Conservation (phyloP, 2,797 vertebrate species). For the Emydoidea blandingii region DNA sequence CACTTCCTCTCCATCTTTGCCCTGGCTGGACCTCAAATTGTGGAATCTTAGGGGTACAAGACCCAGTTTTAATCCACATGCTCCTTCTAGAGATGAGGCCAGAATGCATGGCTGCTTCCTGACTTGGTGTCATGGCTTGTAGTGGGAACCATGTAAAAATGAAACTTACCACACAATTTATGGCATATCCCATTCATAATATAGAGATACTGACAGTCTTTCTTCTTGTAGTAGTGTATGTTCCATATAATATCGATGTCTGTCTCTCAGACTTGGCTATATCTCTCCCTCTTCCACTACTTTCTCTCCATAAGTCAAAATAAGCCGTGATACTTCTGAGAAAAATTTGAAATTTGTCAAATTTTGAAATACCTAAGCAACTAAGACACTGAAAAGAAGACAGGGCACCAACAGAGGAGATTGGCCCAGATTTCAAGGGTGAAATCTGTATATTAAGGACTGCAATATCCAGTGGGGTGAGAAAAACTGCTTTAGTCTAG, state of each 20-base stretch:
- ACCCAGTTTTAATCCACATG: no score
- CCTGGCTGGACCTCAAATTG: neutral
- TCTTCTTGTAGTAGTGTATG: neutral
- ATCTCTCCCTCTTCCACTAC: neutral
- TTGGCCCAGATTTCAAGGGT: no score
- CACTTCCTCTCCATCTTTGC: neutral
- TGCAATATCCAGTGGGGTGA: no score
- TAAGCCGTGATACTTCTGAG: neutral
- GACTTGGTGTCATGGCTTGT: neutral
- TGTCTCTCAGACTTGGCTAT: neutral
- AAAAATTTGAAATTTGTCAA: neutral
- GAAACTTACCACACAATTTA: neutral
- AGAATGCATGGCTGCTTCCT: neutral
- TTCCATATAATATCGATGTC: neutral
- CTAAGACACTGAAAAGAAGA: no score
- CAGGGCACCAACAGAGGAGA: no score
- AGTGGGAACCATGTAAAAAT: neutral
- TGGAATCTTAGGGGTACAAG: neutral
- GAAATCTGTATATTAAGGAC: no score
- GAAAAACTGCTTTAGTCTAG: no score
- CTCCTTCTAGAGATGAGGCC: neutral
- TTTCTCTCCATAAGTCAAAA: neutral
- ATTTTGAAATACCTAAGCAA: neutral
- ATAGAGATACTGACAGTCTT: neutral
- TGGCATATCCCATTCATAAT: neutral